Percentiles rank a stretch among this genome's conserved stretches.
phyloP scores from a whole-genome alignment of 2,113 vertebrate genomes.

The Plestiodon gilberti region DNA sequence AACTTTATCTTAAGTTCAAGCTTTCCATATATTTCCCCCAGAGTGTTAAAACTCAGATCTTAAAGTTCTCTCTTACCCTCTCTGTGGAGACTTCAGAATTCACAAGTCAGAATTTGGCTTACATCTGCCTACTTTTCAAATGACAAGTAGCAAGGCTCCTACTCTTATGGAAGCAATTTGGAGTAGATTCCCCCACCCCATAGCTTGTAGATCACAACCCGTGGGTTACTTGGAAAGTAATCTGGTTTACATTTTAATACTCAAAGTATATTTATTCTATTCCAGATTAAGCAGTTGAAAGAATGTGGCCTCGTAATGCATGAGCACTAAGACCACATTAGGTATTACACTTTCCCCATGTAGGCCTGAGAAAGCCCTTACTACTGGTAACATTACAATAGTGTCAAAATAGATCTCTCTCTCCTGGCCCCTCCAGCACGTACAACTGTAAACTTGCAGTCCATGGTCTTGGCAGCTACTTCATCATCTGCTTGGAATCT shows the following conservation, averaged over 20 bases:
- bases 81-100: too few relatives aligned
- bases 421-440: background rate
- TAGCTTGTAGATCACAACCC: too few relatives aligned
- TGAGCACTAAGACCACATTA: background rate
- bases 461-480: background rate
- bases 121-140: too few relatives aligned
- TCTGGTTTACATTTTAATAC: background rate
- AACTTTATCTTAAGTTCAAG: background rate
- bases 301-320: background rate
- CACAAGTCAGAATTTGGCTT: too few relatives aligned
- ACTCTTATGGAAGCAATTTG: too few relatives aligned
- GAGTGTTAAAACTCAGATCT: background rate
- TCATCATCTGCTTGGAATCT: background rate
- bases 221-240: too few relatives aligned
- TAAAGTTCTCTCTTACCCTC: too few relatives aligned
- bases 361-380: background rate
- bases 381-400: background rate
- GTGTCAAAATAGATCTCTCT: too few relatives aligned
- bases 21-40: too few relatives aligned
- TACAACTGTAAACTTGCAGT: background rate
- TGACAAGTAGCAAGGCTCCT: too few relatives aligned
- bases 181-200: too few relatives aligned
- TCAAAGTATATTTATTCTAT: background rate
- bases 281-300: too few relatives aligned
- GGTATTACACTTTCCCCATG: background rate